Evolutionary conservation across 2,888 invertebrate species (phyloP).

Genomic region (Spilosoma lubricipeda): DNA sequence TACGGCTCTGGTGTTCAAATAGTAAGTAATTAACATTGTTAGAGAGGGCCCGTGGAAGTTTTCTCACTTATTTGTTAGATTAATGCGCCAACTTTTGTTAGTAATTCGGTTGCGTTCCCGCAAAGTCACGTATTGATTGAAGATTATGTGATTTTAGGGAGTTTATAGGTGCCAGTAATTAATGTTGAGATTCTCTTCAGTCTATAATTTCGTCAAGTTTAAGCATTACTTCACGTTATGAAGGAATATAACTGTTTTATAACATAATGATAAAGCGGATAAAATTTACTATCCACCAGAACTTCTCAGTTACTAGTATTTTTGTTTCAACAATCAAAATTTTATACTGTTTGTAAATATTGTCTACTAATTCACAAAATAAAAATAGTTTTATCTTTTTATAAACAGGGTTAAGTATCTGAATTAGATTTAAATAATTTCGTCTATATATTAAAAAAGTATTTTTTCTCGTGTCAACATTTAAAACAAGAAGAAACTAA

Average conservation of each 20-base stretch:
- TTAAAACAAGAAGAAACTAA: too few species aligned
- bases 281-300: background rate
- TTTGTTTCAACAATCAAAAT: background rate
- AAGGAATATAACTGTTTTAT: background rate
- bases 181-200: background rate
- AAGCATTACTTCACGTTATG: background rate
- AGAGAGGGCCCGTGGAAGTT: conserved; percentile 38
- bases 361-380: too few species aligned
- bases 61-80: conserved; percentile 54
- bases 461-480: too few species aligned
- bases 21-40: conserved; percentile 55
- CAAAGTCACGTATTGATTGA: conserved; percentile 50
- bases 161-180: conserved; percentile 34
- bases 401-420: too few species aligned
- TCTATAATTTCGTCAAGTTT: background rate
- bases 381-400: too few species aligned
- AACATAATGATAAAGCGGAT: too few species aligned
- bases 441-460: too few species aligned
- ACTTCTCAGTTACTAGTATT: background rate
- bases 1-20: conserved; percentile 35
- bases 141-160: conserved; percentile 50
- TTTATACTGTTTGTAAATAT: too few species aligned
- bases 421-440: background rate
- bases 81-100: conserved; percentile 47
- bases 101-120: conserved; percentile 39